Percentiles rank a stretch among this genome's conserved stretches.
phyloP scores from a whole-genome alignment of 1,140 invertebrate species.

The Mya arenaria region DNA sequence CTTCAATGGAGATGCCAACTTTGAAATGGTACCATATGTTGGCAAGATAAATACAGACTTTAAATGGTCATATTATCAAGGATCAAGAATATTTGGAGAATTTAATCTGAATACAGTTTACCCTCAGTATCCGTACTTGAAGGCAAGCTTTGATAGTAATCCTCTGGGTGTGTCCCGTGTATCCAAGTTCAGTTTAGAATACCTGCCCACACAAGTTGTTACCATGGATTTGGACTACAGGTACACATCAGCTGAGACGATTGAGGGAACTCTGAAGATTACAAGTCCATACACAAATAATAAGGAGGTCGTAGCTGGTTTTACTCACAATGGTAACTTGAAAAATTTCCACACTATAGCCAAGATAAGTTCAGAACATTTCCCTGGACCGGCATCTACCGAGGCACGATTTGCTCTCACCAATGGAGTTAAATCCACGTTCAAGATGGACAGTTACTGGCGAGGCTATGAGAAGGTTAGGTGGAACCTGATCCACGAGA shows the following conservation, averaged over 20 bases:
- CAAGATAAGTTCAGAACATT: constrained; percentile 42
- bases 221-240: constrained; percentile 38
- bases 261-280: constrained; percentile 59
- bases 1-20: constrained; percentile 54
- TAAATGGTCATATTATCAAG: constrained; percentile 41
- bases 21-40: constrained; percentile 58
- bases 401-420: constrained; percentile 37
- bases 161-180: constrained; percentile 34
- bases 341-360: constrained; percentile 45
- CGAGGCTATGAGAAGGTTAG: constrained; percentile 62
- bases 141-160: constrained; percentile 48
- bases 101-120: constrained; percentile 60
- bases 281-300: constrained; percentile 60
- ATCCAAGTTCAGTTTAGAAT: constrained; percentile 60
- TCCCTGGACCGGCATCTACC: constrained; percentile 35
- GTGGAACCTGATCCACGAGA: constrained; percentile 55
- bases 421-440: constrained; percentile 30
- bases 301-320: constrained; percentile 20
- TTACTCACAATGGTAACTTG: constrained; percentile 42
- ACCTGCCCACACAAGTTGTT: constrained; percentile 56
- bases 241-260: constrained; percentile 15
- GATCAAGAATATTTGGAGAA: constrained; percentile 34
- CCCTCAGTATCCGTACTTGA: constrained; percentile 53
- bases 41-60: constrained; percentile 43
- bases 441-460: constrained; percentile 57